phyloP scores from a whole-genome alignment of 2,797 vertebrate genomes.

The Sparidentex hasta region DNA sequence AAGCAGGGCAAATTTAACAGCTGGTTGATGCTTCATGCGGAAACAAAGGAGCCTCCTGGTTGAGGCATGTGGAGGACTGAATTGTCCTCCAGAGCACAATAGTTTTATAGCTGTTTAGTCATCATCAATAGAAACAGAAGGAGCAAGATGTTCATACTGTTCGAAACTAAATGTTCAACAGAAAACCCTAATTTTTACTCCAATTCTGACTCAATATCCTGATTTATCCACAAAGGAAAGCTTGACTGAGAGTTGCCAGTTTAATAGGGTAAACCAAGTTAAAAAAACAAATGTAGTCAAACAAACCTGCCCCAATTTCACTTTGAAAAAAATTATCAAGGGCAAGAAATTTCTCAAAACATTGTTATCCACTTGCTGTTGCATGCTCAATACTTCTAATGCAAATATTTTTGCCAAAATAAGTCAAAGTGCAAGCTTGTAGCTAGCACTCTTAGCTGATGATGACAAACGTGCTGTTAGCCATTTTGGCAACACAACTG shows the following conservation, averaged over 20 bases:
- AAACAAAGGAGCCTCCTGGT: conserved; percentile 25
- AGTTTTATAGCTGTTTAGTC: neutral
- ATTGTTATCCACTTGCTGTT: neutral
- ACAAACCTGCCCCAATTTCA: neutral
- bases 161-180: neutral
- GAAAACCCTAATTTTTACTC: neutral
- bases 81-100: conserved; percentile 16
- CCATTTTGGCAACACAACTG: too few species aligned
- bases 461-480: too few species aligned
- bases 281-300: neutral
- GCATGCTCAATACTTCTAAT: neutral
- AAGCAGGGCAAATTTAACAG: conserved; percentile 36
- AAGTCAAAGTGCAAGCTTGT: too few species aligned
- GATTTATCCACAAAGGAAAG: neutral
- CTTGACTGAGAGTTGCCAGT: neutral
- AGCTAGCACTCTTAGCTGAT: too few species aligned
- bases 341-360: neutral
- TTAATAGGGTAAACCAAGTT: neutral
- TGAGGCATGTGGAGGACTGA: conserved; percentile 19
- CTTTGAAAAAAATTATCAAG: neutral
- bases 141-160: neutral
- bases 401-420: too few species aligned
- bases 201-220: neutral
- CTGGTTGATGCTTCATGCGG: conserved; percentile 29
- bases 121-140: conserved; percentile 16